Evolutionary conservation across 2,113 vertebrate genomes (phyloP).

Genomic region (Psophia crepitans): DNA sequence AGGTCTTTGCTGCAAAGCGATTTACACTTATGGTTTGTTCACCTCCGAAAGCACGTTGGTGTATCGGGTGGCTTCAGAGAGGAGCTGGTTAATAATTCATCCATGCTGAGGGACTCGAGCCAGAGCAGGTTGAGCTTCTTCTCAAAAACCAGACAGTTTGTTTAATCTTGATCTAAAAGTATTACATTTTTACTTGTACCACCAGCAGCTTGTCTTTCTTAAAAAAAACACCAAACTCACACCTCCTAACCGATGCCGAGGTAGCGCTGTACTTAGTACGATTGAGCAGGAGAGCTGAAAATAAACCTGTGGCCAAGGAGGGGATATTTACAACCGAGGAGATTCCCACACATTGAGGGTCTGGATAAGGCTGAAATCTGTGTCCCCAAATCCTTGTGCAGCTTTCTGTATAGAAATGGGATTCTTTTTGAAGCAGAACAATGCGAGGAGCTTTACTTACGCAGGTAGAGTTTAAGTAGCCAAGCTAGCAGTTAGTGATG

Average conservation of each 20-base stretch:
- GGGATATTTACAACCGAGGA: background rate
- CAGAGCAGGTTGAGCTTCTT: background rate
- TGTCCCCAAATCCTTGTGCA: background rate
- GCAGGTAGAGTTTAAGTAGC: background rate
- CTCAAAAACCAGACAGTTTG: background rate
- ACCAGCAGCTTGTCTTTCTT: background rate
- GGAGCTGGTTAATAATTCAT: background rate
- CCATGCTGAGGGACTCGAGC: background rate
- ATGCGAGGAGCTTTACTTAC: background rate
- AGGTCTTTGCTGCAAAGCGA: background rate
- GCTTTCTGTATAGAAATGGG: accelerated
- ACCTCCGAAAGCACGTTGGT: background rate
- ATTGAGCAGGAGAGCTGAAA: background rate
- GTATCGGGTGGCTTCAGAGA: background rate
- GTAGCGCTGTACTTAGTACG: background rate
- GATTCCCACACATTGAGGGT: background rate
- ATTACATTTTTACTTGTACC: background rate
- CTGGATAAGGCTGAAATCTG: background rate
- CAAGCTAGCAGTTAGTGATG: background rate
- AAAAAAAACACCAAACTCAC: background rate
- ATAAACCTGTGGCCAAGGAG: background rate
- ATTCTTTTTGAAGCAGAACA: background rate
- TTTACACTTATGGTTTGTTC: background rate
- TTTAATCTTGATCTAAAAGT: background rate
- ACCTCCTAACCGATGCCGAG: background rate